Evolutionary conservation across 2,113 vertebrate genomes (phyloP).

Genomic region (Sander lucioperca): DNA sequence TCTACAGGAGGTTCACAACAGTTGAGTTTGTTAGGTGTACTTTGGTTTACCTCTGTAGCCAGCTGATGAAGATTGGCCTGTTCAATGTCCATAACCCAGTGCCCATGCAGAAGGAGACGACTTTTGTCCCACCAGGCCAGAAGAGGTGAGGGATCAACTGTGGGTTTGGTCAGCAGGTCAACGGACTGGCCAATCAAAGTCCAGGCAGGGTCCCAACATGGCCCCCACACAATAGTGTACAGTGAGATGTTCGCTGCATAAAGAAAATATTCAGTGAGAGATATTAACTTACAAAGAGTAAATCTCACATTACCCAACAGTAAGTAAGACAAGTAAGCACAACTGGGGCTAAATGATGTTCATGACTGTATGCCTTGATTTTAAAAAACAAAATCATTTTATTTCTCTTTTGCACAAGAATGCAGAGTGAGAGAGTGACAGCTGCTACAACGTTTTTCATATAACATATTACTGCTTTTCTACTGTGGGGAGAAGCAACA

Average conservation of each 20-base stretch:
- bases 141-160: constrained; percentile 91
- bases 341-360: neutral
- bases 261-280: neutral
- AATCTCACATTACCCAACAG: neutral
- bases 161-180: constrained; percentile 95
- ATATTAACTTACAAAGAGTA: constrained; percentile 2
- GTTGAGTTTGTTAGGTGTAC: neutral
- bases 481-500: neutral
- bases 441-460: neutral
- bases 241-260: constrained; percentile 92
- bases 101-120: constrained; percentile 92
- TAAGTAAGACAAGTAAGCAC: neutral
- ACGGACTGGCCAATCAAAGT: constrained; percentile 95
- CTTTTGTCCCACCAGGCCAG: constrained; percentile 99
- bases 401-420: neutral
- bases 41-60: constrained; percentile 91
- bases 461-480: neutral
- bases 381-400: neutral
- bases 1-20: neutral
- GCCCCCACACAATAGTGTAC: constrained; percentile 98
- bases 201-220: constrained; percentile 99
- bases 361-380: neutral
- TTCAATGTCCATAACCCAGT: constrained; percentile 95
- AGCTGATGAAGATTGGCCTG: constrained; percentile 97
- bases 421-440: neutral